Evolutionary conservation across 2,888 invertebrate genomes (phyloP), one percentile per base, ranked within the genome.

Genomic region (Mythimna loreyi): DNA sequence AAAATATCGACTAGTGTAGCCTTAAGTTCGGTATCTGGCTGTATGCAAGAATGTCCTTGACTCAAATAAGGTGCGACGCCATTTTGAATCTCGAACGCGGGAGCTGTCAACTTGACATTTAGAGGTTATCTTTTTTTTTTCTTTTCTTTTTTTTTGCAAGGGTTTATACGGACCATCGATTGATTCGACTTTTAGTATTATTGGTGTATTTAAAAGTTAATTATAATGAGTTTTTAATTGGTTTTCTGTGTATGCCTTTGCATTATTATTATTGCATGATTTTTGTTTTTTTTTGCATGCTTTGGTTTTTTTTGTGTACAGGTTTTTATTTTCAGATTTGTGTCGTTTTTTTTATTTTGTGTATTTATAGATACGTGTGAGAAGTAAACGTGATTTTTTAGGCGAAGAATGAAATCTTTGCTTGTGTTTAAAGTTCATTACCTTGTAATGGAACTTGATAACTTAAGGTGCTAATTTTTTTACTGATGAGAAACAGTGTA

Each of bases 31-130:
- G 78, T 73, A 75, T 77, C 79, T 76, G 74, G 82, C 80, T 82
- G 83, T 82, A 71, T 84, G 86, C 85, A 87, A 85, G 73, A 80
- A 74, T 79, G 88, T 80, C 92, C 93, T 92, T 93, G 93, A 87
- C 92, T 88, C 80, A 89, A 84, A 86, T 85, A 84, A 82, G 84
- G 92, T 86, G 87, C 89, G 91, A 80, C 89, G 92, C 91, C 93
- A 92, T 92, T 79, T 91, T 92, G 86, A 87, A 84, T 68, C 45
- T 68, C 40, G 71, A 59, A 68, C 86, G 86, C 84, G 81, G 86
- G 84, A 82, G 86, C 89, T 92, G 93, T 91, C 93, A 91, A 62
- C 91, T 81, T 87, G 90, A 88, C 80, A 76, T 90, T 87, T 85
- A 65, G 85, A 93, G 94, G 94, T 93, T 87, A 89, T 57, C 60